A percentile compares a stretch with the other conserved stretches of the same genome.
These are phyloP conservation scores for Fregetta grallaria DNA, from an alignment of 2,113 vertebrate species.

Conservation along the genomic window DNA sequence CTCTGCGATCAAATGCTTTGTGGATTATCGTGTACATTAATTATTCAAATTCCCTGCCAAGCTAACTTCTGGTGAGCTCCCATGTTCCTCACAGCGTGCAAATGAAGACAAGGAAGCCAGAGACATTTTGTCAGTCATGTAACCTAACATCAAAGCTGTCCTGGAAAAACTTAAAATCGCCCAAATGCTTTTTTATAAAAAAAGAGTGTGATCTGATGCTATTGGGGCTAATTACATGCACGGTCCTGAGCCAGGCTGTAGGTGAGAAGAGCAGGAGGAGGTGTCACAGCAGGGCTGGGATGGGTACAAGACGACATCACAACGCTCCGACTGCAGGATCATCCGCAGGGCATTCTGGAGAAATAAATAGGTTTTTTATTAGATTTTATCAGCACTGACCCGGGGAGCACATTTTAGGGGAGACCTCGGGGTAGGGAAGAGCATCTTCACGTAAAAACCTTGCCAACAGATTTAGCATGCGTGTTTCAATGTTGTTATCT, in stretches of 20 bases:
- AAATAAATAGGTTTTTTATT: accelerated
- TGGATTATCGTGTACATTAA: not conserved
- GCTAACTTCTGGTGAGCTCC: not conserved
- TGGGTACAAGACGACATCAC: too few relatives aligned
- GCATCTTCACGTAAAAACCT: not conserved
- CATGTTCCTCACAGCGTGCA: not conserved
- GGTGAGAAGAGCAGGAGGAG: too few relatives aligned
- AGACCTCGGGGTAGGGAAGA: not conserved
- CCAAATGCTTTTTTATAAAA: not conserved
- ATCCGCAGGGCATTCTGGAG: accelerated
- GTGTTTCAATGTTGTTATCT: not conserved
- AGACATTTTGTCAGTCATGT: not conserved
- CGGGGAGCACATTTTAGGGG: accelerated
- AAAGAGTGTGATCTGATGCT: not conserved
- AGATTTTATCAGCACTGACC: not conserved
- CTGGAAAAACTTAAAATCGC: not conserved
- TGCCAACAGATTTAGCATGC: accelerated
- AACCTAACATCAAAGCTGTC: not conserved
- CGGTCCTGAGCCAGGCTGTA: too few relatives aligned
- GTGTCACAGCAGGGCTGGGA: not conserved
- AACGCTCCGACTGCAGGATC: not conserved
- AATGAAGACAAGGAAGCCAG: not conserved
- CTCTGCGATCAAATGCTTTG: not conserved
- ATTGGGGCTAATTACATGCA: not conserved
- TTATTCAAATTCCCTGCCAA: constrained; percentile 26